Evolutionary conservation across 2,888 invertebrate species (phyloP), one percentile per base, ranked within the genome.

Genomic region (Nomada flava): DNA sequence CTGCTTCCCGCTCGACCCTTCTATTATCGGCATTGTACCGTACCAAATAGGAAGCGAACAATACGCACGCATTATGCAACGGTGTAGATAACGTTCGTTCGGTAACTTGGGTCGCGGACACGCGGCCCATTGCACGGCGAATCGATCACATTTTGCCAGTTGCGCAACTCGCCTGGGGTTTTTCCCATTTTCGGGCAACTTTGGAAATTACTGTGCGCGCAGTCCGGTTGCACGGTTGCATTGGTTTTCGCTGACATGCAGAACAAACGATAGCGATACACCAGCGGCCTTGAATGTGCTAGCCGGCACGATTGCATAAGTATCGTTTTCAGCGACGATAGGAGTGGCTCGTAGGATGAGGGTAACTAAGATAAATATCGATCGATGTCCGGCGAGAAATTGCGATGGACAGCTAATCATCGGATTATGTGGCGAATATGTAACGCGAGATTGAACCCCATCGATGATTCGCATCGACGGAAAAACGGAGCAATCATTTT

Each of bases 231-330:
- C 47, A 47, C 18, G 15, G 65, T 52, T 50, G 13, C 26, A 36
- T 53, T 42, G n/a, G 20, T 47, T 65, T 65, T 63, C 52, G 42
- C 64, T 57, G 20, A 0, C 20, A 18, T 4, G 47, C 13, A 44
- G 29, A 10, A 20, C 18, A 53, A 65, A 53, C 18, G 7, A 68
- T 42, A 18, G 42, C 10, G 36, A 20, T 29, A 23, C 67, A 36
- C 50, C 42, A 11, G n/a, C 57, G 79, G 79, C 88, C 87, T 87
- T 88, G 86, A 74, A 63, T 75, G 59, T 23, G 57, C 70, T 76
- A 74, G 62, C 59, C 76, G 64, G 70, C 57, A 76, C 78, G 80
- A 79, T 86, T 86, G 85, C 84, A 86, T 82, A 86, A 86, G 79
- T 68, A 82, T 85, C 70, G 55, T 69, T 79, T 77, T 82, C 84